Conservation (phyloP, 2,888 invertebrate genomes). For the Eupithecia pulchellata region DNA sequence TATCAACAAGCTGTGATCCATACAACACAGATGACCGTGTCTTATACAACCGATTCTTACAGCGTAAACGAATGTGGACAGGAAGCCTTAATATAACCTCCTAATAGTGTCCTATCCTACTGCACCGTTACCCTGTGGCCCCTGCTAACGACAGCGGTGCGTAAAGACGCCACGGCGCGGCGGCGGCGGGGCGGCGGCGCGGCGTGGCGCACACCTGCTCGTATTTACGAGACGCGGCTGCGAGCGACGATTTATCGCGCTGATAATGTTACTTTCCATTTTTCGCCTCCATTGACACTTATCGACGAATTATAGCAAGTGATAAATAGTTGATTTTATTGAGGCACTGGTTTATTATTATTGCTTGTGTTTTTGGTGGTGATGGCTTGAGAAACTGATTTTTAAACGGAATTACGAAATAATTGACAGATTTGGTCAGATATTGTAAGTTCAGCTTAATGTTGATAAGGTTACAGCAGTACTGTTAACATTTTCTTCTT, state of each 20-base stretch:
- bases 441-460: background rate
- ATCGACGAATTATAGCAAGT: conserved; percentile 6
- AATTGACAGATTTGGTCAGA: background rate
- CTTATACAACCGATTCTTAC: too few species aligned
- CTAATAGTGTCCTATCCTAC: background rate
- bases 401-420: background rate
- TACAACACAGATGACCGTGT: too few species aligned
- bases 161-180: conserved; percentile 41
- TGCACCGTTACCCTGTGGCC: conserved; percentile 28
- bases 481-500: background rate
- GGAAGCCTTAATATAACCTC: background rate
- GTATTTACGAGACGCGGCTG: conserved; percentile 42
- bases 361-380: conserved; percentile 11
- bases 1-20: too few species aligned
- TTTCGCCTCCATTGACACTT: conserved; percentile 24
- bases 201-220: conserved; percentile 39
- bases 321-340: conserved; percentile 11
- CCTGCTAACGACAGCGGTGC: conserved; percentile 34
- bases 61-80: background rate
- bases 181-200: too few species aligned
- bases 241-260: conserved; percentile 26
- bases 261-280: conserved; percentile 37
- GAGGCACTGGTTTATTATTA: conserved; percentile 7
- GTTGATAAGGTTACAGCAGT: background rate
- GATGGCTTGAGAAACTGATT: conserved; percentile 5